Base-by-base conservation (phyloP, 2,888 invertebrate species). In the Vanessa cardui region DNA sequence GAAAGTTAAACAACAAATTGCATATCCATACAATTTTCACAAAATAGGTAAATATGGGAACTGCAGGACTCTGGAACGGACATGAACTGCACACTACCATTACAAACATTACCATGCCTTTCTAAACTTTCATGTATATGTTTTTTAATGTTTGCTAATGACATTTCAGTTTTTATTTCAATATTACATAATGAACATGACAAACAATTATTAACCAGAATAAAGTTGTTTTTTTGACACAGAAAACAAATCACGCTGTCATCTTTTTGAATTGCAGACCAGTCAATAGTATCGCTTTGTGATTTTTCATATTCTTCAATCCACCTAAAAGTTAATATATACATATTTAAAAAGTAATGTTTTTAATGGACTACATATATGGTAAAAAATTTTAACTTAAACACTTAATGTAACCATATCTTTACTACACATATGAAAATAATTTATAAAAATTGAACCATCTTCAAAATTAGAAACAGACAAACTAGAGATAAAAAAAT, bases 221-320 rank as follows among this genome's bases (percentile, higher is more conserved):
- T 74, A n/a, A 90, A 78, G 74, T 88, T 88, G 15, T 77, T 73
- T 78, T 89, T 88, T 77, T 93, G 87, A 71, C 94, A 94, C 18
- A 94, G 79, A 1, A 94, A 94, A 72, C 94, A 94, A 73, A 94
- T 89, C 1, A 94, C 83, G 75, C 82, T 80, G 54, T 86, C 78
- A 60, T 88, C 85, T 64, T 84, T 78, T 68, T 91, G 89, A 26
- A 89, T 74, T 63, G 78, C 69, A 60, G 87, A 86, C 90, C 89
- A 90, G 76, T 92, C 91, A 73, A 89, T 64, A 76, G 85, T 81
- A 26, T 85, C 84, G 73, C 79, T 72, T 71, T 89, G 83, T 62
- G 85, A 83, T 77, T 85, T 89, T 76, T 92, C 92, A 85, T 90
- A 87, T 73, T 92, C 92, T 72, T 83, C 83, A 47, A 83, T 71